Conservation (phyloP, 1,140 invertebrate genomes). For the Cyrtorhinus lividipennis region DNA sequence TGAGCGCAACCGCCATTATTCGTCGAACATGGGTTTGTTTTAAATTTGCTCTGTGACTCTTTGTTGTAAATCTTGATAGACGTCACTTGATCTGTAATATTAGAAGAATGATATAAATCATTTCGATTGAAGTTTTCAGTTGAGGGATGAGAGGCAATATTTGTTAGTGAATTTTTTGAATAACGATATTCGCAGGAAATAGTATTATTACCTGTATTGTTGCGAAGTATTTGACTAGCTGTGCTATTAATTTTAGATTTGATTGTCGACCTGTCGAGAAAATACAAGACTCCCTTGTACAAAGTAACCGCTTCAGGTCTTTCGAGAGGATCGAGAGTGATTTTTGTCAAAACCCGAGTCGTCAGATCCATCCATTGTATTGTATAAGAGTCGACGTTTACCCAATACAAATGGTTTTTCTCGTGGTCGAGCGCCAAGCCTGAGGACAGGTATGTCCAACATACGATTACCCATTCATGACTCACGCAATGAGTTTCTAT, state of each 20-base stretch:
- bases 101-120: no score
- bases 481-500: background rate
- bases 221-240: slow-evolving; percentile 4
- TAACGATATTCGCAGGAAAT: no score
- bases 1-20: slow-evolving; percentile 55
- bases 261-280: slow-evolving; percentile 24
- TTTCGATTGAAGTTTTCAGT: background rate
- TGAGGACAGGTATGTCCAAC: no score
- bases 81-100: slow-evolving; percentile 38
- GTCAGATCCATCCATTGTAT: slow-evolving; percentile 50
- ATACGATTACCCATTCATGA: slow-evolving; percentile 26
- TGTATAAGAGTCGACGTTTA: slow-evolving; percentile 38
- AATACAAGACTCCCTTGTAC: slow-evolving; percentile 40
- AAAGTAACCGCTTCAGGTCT: slow-evolving; percentile 41
- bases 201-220: background rate
- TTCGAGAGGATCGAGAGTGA: slow-evolving; percentile 29
- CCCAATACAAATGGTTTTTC: slow-evolving; percentile 51
- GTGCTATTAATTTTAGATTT: background rate
- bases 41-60: slow-evolving; percentile 37
- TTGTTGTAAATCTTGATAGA: slow-evolving; percentile 57
- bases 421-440: slow-evolving; percentile 47
- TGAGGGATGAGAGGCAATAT: no score
- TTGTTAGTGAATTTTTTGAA: no score
- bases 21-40: slow-evolving; percentile 37
- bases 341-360: slow-evolving; percentile 30